Evolutionary conservation across 1,140 invertebrate species (phyloP).

Genomic region (Euborellia annulipes): DNA sequence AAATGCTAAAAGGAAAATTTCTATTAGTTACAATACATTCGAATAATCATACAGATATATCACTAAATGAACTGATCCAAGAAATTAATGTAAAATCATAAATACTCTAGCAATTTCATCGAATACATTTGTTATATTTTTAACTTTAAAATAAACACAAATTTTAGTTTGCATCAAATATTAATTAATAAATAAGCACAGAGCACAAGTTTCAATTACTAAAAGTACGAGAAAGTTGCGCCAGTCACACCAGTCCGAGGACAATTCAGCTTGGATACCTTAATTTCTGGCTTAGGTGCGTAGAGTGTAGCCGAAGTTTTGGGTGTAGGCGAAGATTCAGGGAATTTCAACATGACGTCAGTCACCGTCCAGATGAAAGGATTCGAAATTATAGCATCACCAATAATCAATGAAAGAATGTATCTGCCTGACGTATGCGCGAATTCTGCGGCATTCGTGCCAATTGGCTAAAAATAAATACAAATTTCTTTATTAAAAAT

Average conservation of each 20-base stretch:
- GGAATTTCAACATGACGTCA: slow-evolving; percentile 57
- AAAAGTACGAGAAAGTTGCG: too few relatives aligned
- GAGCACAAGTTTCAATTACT: too few relatives aligned
- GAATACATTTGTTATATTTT: too few relatives aligned
- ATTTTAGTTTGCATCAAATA: too few relatives aligned
- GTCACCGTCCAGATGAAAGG: slow-evolving; percentile 75
- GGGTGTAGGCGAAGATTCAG: slow-evolving; percentile 25
- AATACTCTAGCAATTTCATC: too few relatives aligned
- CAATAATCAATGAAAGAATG: slow-evolving; percentile 69
- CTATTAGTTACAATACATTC: too few relatives aligned
- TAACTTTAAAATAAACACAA: too few relatives aligned
- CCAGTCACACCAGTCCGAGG: not conserved
- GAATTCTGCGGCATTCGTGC: slow-evolving; percentile 65
- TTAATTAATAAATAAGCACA: not conserved
- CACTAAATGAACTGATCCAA: too few relatives aligned
- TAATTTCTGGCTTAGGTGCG: slow-evolving; percentile 66
- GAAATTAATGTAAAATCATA: too few relatives aligned
- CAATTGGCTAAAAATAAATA: slow-evolving; percentile 50
- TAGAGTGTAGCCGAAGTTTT: slow-evolving; percentile 27
- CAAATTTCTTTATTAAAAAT: too few relatives aligned
- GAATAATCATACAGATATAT: too few relatives aligned
- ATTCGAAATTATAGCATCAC: slow-evolving; percentile 79
- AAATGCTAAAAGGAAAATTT: slow-evolving; percentile 69
- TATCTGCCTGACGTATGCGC: slow-evolving; percentile 60
- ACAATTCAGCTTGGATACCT: too few relatives aligned